A percentile compares a stretch with the other conserved stretches of the same genome.
phyloP scores from a whole-genome alignment of 2,888 invertebrate species.

The Ennomos erosarius region DNA sequence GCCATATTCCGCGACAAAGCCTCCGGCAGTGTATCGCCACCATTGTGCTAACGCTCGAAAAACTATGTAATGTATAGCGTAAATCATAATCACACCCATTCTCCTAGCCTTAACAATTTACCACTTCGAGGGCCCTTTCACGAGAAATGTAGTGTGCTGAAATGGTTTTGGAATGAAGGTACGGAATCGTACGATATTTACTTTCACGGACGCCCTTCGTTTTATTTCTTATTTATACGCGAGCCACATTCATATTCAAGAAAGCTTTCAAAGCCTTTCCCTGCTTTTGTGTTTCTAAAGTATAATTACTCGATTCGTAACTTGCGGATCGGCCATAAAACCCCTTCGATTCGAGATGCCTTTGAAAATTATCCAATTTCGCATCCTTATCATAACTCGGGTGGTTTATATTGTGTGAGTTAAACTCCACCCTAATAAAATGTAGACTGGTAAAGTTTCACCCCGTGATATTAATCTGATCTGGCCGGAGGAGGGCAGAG shows the following conservation, averaged over 20 bases:
- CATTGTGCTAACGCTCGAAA: slow-evolving; percentile 25
- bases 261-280: neutral
- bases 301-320: slow-evolving; percentile 27
- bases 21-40: slow-evolving; percentile 34
- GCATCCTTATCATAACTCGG: slow-evolving; percentile 36
- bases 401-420: slow-evolving; percentile 41
- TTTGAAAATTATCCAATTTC: slow-evolving; percentile 29
- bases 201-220: slow-evolving; percentile 6
- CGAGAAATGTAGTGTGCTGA: slow-evolving; percentile 28
- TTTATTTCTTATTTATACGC: slow-evolving; percentile 14
- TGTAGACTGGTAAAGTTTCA: slow-evolving; percentile 33
- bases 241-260: neutral
- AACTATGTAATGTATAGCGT: slow-evolving; percentile 40
- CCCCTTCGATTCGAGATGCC: slow-evolving; percentile 23
- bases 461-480: slow-evolving; percentile 41
- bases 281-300: slow-evolving; percentile 13
- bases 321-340: slow-evolving; percentile 23
- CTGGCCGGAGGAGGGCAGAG: slow-evolving; percentile 31
- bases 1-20: slow-evolving; percentile 37
- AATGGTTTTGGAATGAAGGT: slow-evolving; percentile 26
- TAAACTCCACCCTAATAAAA: slow-evolving; percentile 41
- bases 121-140: slow-evolving; percentile 23
- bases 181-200: slow-evolving; percentile 16
- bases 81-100: slow-evolving; percentile 46
- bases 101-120: slow-evolving; percentile 33